Evolutionary conservation across 2,113 vertebrate species (phyloP), one percentile per base, ranked within the genome.

Genomic region (Siphamia tubifer): DNA sequence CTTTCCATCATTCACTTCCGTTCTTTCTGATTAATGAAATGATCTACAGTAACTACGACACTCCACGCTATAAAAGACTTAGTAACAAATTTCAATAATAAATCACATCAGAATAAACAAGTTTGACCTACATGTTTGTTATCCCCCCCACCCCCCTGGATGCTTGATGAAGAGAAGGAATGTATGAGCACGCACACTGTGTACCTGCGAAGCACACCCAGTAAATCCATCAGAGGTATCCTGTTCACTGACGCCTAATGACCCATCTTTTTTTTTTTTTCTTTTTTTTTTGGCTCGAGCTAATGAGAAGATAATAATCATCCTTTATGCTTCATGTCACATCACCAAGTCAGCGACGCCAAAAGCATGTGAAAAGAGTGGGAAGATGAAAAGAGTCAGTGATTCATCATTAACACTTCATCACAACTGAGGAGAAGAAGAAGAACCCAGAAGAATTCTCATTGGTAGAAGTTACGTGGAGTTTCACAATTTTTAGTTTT

Each of bases 381-480:
- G 81, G 76, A 84, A 54, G 77, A 74, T 2, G 39, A n/a, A n/a
- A 67, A 43, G 39, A 75, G 51, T 40, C 23, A 2, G 57, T 87
- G 86, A 89, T 64, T 89, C 81, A 86, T 79, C 67, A 24, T 13
- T 68, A 79, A 47, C 68, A 57, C 67, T 78, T 72, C 45, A 36
- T 62, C 40, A 75, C 15, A 27, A 73, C 27, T 8, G 39, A 73
- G 62, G 45, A 65, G 32, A 64, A 24, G 36, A 68, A 42, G 23
- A 32, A 52, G 16, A 76, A 35, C 44, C 44, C 39, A 75, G 49
- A 36, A 75, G 49, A 36, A 79, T 64, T 81, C 23, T 53, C 35
- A 74, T 36, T 61, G n/a, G n/a, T n/a, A n/a, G n/a, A n/a, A n/a
- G n/a, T n/a, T n/a, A n/a, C 23, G 13, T 32, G 36, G 31, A 75